A percentile compares a stretch with the other conserved stretches of the same genome.
phyloP scores from a whole-genome alignment of 1,140 invertebrate genomes.

The Lucilia sericata region DNA sequence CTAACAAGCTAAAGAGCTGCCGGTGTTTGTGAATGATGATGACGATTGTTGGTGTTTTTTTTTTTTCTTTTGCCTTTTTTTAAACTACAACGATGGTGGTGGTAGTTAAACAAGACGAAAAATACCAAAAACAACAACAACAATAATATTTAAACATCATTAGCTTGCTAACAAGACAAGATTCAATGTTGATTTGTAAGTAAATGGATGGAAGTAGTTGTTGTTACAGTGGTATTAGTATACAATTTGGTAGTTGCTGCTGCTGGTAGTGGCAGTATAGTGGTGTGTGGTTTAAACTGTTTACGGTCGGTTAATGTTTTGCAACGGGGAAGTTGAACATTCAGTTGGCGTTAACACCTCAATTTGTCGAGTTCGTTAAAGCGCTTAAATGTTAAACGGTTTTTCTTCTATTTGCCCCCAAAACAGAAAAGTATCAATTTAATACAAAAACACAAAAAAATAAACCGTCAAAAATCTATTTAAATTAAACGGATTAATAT shows the following conservation, averaged over 20 bases:
- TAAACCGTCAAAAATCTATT: background rate
- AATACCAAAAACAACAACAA: conserved; percentile 37
- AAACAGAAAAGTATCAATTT: background rate
- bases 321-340: conserved; percentile 42
- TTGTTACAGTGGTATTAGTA: background rate
- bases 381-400: conserved; percentile 44
- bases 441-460: conserved; percentile 13
- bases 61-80: background rate
- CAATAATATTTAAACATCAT: conserved; percentile 41
- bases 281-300: background rate
- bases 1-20: conserved; percentile 52
- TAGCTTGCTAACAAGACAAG: conserved; percentile 31
- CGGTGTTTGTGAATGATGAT: background rate
- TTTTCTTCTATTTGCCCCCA: conserved; percentile 7
- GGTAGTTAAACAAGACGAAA: background rate
- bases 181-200: background rate
- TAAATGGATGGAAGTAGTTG: background rate
- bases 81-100: conserved; percentile 2
- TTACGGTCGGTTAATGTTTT: conserved; percentile 37
- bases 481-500: conserved; percentile 26
- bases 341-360: conserved; percentile 53
- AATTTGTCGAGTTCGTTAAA: conserved; percentile 53
- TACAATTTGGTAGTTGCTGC: too few relatives aligned
- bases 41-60: background rate
- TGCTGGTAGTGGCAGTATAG: too few relatives aligned